phyloP scores from a whole-genome alignment of 2,888 invertebrate species.

The Tortrix viridana region DNA sequence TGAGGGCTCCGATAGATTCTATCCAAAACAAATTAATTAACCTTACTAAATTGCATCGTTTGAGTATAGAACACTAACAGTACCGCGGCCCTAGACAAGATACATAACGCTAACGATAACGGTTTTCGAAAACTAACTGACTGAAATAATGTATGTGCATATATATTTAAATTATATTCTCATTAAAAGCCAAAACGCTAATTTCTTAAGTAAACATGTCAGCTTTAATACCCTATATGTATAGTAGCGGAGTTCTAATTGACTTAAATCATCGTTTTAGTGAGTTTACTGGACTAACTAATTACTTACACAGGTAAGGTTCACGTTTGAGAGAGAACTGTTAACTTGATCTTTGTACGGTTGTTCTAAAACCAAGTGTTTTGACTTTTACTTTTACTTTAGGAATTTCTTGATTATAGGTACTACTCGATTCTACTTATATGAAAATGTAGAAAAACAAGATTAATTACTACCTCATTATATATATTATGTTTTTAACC shows the following conservation, averaged over 20 bases:
- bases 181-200: slow-evolving; percentile 1
- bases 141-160: no score
- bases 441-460: neutral
- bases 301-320: slow-evolving; percentile 7
- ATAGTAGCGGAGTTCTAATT: slow-evolving; percentile 20
- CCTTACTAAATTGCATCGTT: slow-evolving; percentile 2
- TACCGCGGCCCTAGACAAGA: no score
- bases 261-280: slow-evolving; percentile 17
- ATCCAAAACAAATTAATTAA: slow-evolving; percentile 22
- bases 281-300: slow-evolving; percentile 10
- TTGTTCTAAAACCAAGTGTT: slow-evolving; percentile 15
- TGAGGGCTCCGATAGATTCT: slow-evolving; percentile 42
- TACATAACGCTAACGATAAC: no score
- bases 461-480: slow-evolving; percentile 1
- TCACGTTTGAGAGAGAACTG: slow-evolving; percentile 11
- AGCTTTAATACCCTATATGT: slow-evolving; percentile 4
- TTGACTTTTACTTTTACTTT: slow-evolving; percentile 15
- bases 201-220: neutral
- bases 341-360: slow-evolving; percentile 11
- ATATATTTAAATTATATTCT: neutral
- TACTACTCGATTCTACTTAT: no score
- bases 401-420: slow-evolving; percentile 13
- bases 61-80: neutral
- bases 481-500: neutral
- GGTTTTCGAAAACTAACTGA: no score